Base-by-base conservation (phyloP, 2,888 invertebrate species). In the Homarus gammarus region DNA sequence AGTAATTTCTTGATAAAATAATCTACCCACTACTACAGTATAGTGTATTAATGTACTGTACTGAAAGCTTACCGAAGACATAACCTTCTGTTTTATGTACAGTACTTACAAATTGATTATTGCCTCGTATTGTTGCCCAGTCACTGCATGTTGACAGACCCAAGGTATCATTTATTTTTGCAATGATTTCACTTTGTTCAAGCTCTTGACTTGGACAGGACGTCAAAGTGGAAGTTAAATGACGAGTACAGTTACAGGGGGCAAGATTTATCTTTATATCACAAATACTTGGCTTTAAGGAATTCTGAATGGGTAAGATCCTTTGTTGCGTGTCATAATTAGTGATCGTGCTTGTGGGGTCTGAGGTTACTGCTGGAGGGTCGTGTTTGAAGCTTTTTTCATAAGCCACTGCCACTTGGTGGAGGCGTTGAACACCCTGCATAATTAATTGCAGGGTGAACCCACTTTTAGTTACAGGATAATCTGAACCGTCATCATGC, bases 111-210 rank as follows among this genome's bases (percentile, higher is more conserved):
- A 38, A 31, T 40, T 87, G 87, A 8, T 73, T 38, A 31, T 27
- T 38, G n/a, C 87, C 87, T 27, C 87, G 27, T 38, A 72, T 38
- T 5, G 87, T 87, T 1, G 81, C 87, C 81, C 81, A 87, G 6
- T 81, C 81, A 40, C 73, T 82, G 61, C 87, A 87, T 22, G 87
- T 87, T 72, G 87, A 87, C 1, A 82, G 81, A 18, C 81, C 81
- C 15, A 87, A 22, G 18, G 56, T 61, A 1, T 22, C 51, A 31
- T 87, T 81, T n/a, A 84, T 51, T 36, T n/a, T 75, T 31, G 49
- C 56, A 51, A 75, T 8, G 18, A 84, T 51, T 27, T 56, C 27
- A 8, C 31, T 56, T 78, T 73, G 72, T 15, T n/a, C 49, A 8
- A 8, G 3, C 27, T 73, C 49, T 38, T 18, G n/a, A 1, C 22